Base-by-base conservation (phyloP, 1,140 invertebrate species). In the Lasioglossum albipes region DNA sequence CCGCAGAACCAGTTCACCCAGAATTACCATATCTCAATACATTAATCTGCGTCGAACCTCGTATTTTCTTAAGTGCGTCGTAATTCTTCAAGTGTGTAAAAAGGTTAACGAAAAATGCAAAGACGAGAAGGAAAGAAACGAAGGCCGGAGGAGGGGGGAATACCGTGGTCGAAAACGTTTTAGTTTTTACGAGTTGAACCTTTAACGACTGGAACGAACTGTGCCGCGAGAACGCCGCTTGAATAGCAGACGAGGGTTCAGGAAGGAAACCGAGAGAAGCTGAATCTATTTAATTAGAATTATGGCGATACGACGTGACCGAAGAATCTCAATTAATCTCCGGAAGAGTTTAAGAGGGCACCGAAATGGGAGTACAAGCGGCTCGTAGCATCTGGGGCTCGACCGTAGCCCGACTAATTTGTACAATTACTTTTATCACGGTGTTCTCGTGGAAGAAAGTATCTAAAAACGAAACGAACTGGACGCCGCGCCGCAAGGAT, bases 261-360 rank as follows among this genome's bases (percentile, higher is more conserved):
- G 69, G 13, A 22, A 70, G 20, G 31, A 76, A 57, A 66, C 31
- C 36, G 62, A 66, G 42, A 42, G 62, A 10, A 72, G 74, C n/a
- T 77, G 69, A 78, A 89, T 88, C 71, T 80, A 82, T 90, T 90
- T 84, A 86, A 90, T 89, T 88, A 87, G 71, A 88, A 83, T 89
- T 88, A 89, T 88, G 52, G 62, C 71, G 81, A 83, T 79, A 88
- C 81, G 75, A 84, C 78, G 73, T 83, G 77, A 80, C 80, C 75
- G 41, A 76, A 54, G 83, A 86, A 87, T 89, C 72, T 86, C 84
- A 90, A 87, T 88, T 86, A 89, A 84, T 85, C 75, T 81, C n/a
- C 64, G 66, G 54, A 75, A 65, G 65, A 54, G 78, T 68, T 74
- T 57, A 74, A 84, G 31, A 54, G 72, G n/a, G 7, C 13, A 27